A percentile compares a stretch with the other conserved stretches of the same genome.
Evolutionary conservation across 2,113 vertebrate genomes (phyloP).

Genomic region (mouse (Mus musculus)): DNA sequence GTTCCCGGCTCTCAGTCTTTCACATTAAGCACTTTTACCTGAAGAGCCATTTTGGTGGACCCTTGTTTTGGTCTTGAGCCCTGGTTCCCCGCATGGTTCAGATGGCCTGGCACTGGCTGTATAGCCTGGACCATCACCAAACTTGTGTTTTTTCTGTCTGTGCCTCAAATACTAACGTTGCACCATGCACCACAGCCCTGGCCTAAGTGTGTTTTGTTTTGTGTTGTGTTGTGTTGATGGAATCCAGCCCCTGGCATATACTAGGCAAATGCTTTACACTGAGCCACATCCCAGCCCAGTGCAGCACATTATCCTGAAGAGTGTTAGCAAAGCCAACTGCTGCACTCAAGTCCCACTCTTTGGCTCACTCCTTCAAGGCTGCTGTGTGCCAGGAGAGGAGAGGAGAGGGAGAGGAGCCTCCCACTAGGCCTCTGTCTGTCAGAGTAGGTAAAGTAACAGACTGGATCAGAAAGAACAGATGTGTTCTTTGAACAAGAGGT

Average conservation of each 20-base stretch:
- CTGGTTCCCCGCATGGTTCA: not conserved
- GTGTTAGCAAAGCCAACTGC: too few relatives aligned
- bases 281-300: not conserved
- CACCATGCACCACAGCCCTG: not conserved
- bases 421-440: not conserved
- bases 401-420: not conserved
- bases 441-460: not conserved
- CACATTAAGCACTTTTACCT: not conserved
- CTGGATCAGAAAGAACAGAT: not conserved
- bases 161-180: not conserved
- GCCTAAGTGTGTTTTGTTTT: not conserved
- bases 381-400: not conserved
- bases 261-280: not conserved
- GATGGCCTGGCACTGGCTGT: not conserved
- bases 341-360: not conserved
- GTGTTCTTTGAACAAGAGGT: not conserved
- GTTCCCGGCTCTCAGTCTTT: not conserved
- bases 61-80: not conserved
- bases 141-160: not conserved
- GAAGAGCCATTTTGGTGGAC: not conserved
- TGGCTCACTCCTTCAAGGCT: not conserved
- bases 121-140: too few relatives aligned
- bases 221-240: not conserved
- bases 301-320: not conserved
- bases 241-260: not conserved